Percentiles rank a stretch among this genome's conserved stretches.
phyloP scores from a whole-genome alignment of 2,797 vertebrate species.

The Arremon brunneinucha region DNA sequence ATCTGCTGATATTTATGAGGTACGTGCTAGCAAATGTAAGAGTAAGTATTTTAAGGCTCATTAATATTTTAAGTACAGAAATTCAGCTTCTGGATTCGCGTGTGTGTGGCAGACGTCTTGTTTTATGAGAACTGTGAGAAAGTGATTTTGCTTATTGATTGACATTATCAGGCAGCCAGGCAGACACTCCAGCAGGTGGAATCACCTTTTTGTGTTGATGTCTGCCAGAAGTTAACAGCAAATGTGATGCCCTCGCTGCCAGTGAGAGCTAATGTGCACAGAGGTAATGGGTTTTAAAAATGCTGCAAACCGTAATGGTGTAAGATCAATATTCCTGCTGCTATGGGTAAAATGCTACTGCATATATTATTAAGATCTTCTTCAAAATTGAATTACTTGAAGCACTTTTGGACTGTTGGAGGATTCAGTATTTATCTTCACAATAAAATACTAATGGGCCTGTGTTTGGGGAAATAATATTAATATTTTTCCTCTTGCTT shows the following conservation, averaged over 20 bases:
- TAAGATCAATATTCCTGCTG: constrained; percentile 78
- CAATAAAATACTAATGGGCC: constrained; percentile 68
- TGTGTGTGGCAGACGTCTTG: constrained; percentile 60
- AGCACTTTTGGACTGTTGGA: constrained; percentile 49
- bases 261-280: constrained; percentile 59
- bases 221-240: constrained; percentile 72
- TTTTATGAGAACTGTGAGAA: constrained; percentile 63
- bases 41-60: background rate
- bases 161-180: constrained; percentile 74
- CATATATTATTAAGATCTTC: constrained; percentile 76
- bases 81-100: constrained; percentile 5
- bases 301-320: constrained; percentile 72
- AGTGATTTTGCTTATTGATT: constrained; percentile 77
- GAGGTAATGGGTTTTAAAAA: constrained; percentile 77
- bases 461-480: constrained; percentile 24
- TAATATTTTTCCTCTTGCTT: constrained; percentile 14
- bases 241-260: constrained; percentile 71
- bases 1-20: background rate
- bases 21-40: background rate
- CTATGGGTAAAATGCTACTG: constrained; percentile 72
- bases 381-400: constrained; percentile 63
- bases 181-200: constrained; percentile 72
- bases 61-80: constrained; percentile 4
- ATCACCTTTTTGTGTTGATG: constrained; percentile 74
- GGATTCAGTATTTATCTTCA: constrained; percentile 55